Percentiles rank a stretch among this genome's conserved stretches.
phyloP scores from a whole-genome alignment of 2,113 vertebrate species.

The Stercorarius parasiticus region DNA sequence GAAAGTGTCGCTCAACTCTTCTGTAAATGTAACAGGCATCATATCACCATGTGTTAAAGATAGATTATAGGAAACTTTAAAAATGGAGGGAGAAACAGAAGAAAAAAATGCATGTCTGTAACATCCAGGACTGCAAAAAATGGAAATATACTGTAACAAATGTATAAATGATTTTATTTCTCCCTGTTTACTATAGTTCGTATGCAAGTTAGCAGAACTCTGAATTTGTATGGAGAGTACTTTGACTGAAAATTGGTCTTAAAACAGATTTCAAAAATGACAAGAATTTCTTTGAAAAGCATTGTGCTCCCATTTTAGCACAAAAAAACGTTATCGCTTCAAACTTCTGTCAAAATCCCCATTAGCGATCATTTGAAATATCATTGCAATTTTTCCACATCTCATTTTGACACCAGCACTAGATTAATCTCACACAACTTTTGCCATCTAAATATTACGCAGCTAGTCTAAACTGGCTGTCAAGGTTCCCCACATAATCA shows the following conservation, averaged over 20 bases:
- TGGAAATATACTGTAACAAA: not conserved
- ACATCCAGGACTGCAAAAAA: not conserved
- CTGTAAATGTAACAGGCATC: not conserved
- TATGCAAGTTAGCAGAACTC: slow-evolving; percentile 4
- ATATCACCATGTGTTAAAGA: not conserved
- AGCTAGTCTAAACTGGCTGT: not conserved
- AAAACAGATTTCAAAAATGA: slow-evolving; percentile 22
- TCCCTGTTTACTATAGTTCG: not conserved
- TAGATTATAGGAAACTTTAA: not conserved
- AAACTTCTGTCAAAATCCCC: slow-evolving; percentile 48
- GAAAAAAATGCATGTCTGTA: not conserved
- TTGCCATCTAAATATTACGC: not conserved
- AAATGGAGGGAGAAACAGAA: not conserved
- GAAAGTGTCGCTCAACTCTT: not conserved
- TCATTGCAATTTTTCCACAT: not conserved
- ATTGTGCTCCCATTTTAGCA: slow-evolving; percentile 13
- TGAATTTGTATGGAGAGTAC: not conserved
- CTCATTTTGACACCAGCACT: not conserved
- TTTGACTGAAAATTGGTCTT: slow-evolving; percentile 36
- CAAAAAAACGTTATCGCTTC: not conserved
- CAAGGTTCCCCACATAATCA: not conserved
- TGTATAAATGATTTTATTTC: not conserved
- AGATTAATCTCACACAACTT: slow-evolving; percentile 5
- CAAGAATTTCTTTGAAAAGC: not conserved
- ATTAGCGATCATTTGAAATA: slow-evolving; percentile 34